These are phyloP conservation scores for Alca torda DNA, from an alignment of 2,797 vertebrate species.

Conservation along the genomic window DNA sequence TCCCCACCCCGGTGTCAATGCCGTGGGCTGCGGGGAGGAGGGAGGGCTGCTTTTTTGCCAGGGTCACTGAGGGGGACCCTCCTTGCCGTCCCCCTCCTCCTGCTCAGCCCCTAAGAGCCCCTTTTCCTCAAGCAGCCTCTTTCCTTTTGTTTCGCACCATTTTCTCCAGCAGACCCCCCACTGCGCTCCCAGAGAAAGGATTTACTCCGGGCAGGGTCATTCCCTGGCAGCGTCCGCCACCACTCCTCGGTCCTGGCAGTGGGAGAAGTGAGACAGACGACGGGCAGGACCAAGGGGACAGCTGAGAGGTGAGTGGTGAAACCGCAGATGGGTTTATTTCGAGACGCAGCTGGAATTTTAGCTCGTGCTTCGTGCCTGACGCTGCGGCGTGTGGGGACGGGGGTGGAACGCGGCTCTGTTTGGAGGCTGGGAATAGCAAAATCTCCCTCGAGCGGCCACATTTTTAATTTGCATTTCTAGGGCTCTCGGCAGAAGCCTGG, in stretches of 20 bases:
- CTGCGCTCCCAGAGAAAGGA: background rate
- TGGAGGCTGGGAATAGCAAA: background rate
- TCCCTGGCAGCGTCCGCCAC: background rate
- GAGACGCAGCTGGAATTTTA: background rate
- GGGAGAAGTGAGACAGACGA: background rate
- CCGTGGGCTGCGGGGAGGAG: background rate
- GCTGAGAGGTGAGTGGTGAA: background rate
- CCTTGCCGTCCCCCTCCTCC: background rate
- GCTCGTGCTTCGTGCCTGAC: background rate
- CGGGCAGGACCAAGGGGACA: background rate
- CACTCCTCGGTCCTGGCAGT: background rate
- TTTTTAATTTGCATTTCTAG: slow-evolving; percentile 1
- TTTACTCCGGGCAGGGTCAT: background rate
- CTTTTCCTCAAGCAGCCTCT: background rate
- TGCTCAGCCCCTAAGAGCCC: background rate
- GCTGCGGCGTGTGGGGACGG: rapidly evolving
- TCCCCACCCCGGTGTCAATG: rapidly evolving
- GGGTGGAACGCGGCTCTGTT: background rate
- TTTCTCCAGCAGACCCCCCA: background rate
- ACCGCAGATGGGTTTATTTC: background rate
- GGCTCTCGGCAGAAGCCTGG: background rate
- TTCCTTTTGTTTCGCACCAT: background rate
- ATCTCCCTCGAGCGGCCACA: background rate
- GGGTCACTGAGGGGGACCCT: background rate
- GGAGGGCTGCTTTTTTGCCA: background rate